Percentiles rank a stretch among this genome's conserved stretches.
These are phyloP conservation scores for Mythimna ferrago DNA, from an alignment of 2,888 invertebrate species.

Conservation along the genomic window DNA sequence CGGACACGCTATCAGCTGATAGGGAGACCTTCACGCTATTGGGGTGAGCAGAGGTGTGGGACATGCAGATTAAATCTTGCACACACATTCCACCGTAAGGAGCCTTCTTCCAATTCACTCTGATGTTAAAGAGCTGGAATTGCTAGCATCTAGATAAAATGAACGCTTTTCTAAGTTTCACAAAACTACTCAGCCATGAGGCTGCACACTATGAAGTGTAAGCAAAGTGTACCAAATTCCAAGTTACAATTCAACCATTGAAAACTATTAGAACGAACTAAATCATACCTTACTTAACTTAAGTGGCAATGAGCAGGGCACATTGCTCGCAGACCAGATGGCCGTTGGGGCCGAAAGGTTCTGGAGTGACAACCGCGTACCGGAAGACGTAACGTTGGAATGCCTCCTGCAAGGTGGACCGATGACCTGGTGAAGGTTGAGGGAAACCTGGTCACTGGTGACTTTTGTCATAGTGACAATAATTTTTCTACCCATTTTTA, in stretches of 20 bases:
- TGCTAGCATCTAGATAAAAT: background rate
- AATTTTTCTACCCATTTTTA: too few relatives aligned
- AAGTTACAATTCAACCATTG: background rate
- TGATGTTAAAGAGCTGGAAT: background rate
- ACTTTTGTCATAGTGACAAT: too few relatives aligned
- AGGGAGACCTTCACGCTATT: constrained; percentile 21
- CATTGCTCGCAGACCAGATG: too few relatives aligned
- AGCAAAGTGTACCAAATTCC: background rate
- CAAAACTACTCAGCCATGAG: too few relatives aligned
- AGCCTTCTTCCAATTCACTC: background rate
- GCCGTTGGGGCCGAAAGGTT: too few relatives aligned
- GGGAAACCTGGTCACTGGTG: too few relatives aligned
- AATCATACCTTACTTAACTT: background rate
- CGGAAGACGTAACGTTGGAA: too few relatives aligned
- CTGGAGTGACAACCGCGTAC: too few relatives aligned
- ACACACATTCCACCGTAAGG: background rate
- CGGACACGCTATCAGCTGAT: constrained; percentile 64
- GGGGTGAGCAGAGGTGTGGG: constrained; percentile 16
- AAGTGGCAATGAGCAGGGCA: too few relatives aligned
- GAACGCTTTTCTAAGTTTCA: background rate
- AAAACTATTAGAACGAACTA: background rate
- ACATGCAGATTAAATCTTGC: background rate
- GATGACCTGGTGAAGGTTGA: too few relatives aligned
- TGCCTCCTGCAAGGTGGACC: too few relatives aligned
- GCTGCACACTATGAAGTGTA: too few relatives aligned